Conservation (phyloP, 2,113 vertebrate genomes). For the Lontra canadensis region DNA sequence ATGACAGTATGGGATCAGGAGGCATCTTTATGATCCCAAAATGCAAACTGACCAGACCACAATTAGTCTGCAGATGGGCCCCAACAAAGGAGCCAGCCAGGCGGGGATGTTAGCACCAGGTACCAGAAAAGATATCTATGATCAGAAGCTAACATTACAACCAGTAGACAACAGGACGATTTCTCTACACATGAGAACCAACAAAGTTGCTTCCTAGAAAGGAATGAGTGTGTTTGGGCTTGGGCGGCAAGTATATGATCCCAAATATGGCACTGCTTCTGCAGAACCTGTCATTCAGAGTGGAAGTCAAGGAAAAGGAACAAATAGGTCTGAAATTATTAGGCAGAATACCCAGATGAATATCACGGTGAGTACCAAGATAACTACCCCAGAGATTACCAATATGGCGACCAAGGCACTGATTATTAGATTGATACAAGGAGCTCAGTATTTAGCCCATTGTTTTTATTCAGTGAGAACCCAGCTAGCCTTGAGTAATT, state of each 20-base stretch:
- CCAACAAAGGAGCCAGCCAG: constrained; percentile 98
- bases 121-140: constrained; percentile 96
- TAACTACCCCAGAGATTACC: constrained; percentile 91
- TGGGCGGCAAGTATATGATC: constrained; percentile 96
- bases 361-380: constrained; percentile 92
- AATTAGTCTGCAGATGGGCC: constrained; percentile 97
- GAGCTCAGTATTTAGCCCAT: constrained; percentile 88
- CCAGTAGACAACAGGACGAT: constrained; percentile 96
- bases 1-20: constrained; percentile 98
- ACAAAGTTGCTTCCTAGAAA: constrained; percentile 97
- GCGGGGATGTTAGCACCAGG: constrained; percentile 97
- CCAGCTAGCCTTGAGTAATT: constrained; percentile 93
- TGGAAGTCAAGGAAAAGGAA: constrained; percentile 96
- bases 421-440: constrained; percentile 90
- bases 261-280: constrained; percentile 95
- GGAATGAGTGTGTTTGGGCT: constrained; percentile 98
- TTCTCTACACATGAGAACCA: constrained; percentile 98
- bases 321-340: constrained; percentile 97
- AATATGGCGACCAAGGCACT: constrained; percentile 93
- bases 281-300: constrained; percentile 94
- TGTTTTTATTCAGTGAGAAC: constrained; percentile 89
- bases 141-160: constrained; percentile 93
- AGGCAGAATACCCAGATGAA: constrained; percentile 95
- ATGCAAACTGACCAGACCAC: constrained; percentile 97
- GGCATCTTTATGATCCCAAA: constrained; percentile 97